Evolutionary conservation across 2,888 invertebrate species (phyloP), one percentile per base, ranked within the genome.

Genomic region (Calameuta filiformis): DNA sequence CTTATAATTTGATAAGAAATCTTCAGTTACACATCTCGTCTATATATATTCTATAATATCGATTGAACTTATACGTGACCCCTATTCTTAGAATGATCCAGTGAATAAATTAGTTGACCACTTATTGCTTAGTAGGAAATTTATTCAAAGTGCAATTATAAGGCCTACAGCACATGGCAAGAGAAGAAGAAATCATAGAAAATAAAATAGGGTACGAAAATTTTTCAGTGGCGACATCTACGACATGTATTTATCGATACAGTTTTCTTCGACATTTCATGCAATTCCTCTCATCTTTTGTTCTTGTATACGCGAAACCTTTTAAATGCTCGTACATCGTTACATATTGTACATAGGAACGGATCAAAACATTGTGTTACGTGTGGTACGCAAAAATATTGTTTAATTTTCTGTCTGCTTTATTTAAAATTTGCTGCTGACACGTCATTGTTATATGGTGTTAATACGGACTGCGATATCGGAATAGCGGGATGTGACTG

Each of bases 181-280:
- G 82, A 79, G 80, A 81, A 74, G 69, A 69, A 73, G 69, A 69
- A 73, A 69, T n/a, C 30, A 71, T 69, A 68, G n/a, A 56, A 69
- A 35, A 37, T 56, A 40, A 40, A 35, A 77, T 12, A 77, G 83
- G 74, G 37, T 37, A 37, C 37, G 15, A 15, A 15, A 1, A 37
- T 37, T 12, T 37, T 15, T 4, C 12, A 37, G 37, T 37, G 37
- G 37, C 15, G 12, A 37, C 12, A 37, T 37, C 37, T 37, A 15
- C 4, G 12, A 37, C 12, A 15, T 37, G 3, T 37, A 37, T 12
- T 4, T 37, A 12, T 37, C 4, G 37, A 37, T 37, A 15, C 12
- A 37, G 37, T 15, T 37, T 37, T 37, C 37, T 37, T 37, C 37
- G 12, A 37, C 37, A 4, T 56, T 23, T 56, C 2, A 9, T 56